phyloP scores from a whole-genome alignment of 1,140 invertebrate genomes.

The Eubasilissa regina region DNA sequence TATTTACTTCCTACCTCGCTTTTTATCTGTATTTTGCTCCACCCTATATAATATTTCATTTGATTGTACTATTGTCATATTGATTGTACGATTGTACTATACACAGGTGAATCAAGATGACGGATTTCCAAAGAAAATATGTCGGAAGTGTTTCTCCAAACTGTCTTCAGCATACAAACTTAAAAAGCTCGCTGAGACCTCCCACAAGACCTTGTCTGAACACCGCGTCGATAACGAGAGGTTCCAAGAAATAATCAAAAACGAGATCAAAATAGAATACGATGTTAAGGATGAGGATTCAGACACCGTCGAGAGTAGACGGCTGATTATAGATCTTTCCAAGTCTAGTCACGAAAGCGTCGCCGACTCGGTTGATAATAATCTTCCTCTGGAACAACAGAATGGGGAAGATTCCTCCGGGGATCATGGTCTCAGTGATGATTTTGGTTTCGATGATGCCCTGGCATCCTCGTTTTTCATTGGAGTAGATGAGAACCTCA shows the following conservation, averaged over 20 bases:
- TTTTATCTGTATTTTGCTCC: not conserved
- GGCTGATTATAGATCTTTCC: too few species aligned
- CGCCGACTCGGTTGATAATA: too few species aligned
- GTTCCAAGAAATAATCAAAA: not conserved
- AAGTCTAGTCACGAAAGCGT: too few species aligned
- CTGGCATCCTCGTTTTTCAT: not conserved
- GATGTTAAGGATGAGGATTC: not conserved
- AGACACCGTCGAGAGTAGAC: not conserved
- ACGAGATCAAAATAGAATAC: slow-evolving; percentile 16
- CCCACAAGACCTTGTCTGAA: not conserved
- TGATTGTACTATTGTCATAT: too few species aligned
- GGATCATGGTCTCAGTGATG: not conserved
- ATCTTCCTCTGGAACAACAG: not conserved
- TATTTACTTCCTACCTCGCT: not conserved
- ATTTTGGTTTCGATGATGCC: not conserved
- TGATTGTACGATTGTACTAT: too few species aligned
- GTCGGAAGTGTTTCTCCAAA: slow-evolving; percentile 31
- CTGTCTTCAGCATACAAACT: slow-evolving; percentile 30
- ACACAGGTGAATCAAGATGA: slow-evolving; percentile 17
- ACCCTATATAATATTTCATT: too few species aligned
- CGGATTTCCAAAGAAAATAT: slow-evolving; percentile 19
- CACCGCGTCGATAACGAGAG: not conserved
- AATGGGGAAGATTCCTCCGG: not conserved
- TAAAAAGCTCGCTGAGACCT: slow-evolving; percentile 7
- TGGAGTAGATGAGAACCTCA: not conserved